A percentile compares a stretch with the other conserved stretches of the same genome.
Conservation (phyloP, 2,797 vertebrate species). For the Anomalospiza imberbis region DNA sequence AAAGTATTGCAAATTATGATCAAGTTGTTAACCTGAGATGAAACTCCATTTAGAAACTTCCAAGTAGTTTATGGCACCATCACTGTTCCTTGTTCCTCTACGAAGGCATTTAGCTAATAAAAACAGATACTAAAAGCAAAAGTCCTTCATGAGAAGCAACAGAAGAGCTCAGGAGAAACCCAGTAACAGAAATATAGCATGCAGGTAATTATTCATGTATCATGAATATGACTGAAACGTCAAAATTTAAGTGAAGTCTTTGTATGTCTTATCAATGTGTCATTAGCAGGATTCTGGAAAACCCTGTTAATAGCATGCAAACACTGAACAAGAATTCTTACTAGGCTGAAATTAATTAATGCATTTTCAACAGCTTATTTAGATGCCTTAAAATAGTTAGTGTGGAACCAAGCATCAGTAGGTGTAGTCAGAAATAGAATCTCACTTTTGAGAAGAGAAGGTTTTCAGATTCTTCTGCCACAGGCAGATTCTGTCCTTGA, state of each 20-base stretch:
- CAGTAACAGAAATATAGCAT: not conserved
- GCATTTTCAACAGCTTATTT: not conserved
- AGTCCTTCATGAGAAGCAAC: not conserved
- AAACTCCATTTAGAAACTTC: not conserved
- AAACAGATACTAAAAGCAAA: not conserved
- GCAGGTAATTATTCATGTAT: not conserved
- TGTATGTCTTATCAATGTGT: not conserved
- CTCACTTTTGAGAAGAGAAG: conserved; percentile 57
- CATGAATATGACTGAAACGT: not conserved
- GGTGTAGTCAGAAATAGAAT: not conserved
- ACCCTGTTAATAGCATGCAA: not conserved
- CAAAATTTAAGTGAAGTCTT: not conserved
- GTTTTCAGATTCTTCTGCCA: not conserved
- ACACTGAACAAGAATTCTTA: not conserved
- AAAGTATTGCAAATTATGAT: not conserved
- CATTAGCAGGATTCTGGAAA: not conserved
- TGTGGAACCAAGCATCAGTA: not conserved
- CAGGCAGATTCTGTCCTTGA: not conserved
- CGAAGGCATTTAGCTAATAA: not conserved
- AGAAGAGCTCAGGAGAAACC: not conserved
- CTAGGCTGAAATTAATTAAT: not conserved
- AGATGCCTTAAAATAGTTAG: not conserved
- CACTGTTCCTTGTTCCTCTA: not conserved
- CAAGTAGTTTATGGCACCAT: not conserved
- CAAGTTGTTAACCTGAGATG: not conserved